Evolutionary conservation across 2,113 vertebrate genomes (phyloP), one percentile per base, ranked within the genome.

Genomic region (Cavia porcellus): DNA sequence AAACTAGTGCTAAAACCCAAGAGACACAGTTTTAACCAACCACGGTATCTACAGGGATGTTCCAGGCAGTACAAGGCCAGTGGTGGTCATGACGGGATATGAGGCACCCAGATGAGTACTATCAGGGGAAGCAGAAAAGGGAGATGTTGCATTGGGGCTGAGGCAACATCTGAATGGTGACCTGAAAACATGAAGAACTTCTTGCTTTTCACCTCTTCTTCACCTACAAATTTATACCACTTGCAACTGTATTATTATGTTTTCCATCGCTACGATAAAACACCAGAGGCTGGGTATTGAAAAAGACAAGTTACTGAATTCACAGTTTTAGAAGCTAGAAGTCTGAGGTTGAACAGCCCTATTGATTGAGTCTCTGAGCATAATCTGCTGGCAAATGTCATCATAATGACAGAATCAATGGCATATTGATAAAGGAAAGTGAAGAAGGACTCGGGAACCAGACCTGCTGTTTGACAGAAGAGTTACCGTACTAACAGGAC

Each of bases 91-190:
- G 10, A 47, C 24, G 35, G n/a, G 13, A 1, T n/a, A 72, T 10
- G 3, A 2, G 38, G 32, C 45, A 20, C 14, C 1, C 45, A 50
- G 55, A 24, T 19, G 11, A 77, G 32, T 2, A 0, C 5, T n/a
- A 0, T 2, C 15, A n/a, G 38, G 20, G 1, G 4, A 5, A 35
- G 2, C n/a, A n/a, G 75, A 42, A 35, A 66, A 75, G 9, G 5
- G 28, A 42, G 17, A 57, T 5, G 19, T 0, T 17, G 11, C 15
- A 17, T 30, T 28, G 45, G 3, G 19, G 8, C 22, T 3, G 6
- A 61, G 70, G 24, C 38, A 57, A 68, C 22, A 30, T 80, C 20
- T 25, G 22, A 50, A 24, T 1, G 3, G 19, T 28, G 10, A 52
- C 15, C 59, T 70, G 17, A 83, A 28, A 22, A 45, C 8, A 5